Evolutionary conservation across 1,140 invertebrate genomes (phyloP).

Genomic region (Zelostemma sp.): DNA sequence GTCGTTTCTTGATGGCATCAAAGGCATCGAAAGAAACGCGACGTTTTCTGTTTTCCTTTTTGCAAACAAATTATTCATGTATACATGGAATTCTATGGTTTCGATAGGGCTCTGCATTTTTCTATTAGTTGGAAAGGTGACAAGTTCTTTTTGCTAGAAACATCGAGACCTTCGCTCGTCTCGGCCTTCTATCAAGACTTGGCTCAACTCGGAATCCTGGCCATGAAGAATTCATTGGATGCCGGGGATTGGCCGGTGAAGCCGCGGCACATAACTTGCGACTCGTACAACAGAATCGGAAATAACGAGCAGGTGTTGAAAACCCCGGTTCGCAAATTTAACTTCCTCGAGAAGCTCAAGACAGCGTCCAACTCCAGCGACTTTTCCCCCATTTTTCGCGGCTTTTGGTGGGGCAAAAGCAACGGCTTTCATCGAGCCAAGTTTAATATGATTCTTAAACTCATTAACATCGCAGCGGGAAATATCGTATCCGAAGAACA

Average conservation of each 20-base stretch:
- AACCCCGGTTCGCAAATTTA: slow-evolving; percentile 76
- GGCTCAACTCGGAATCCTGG: slow-evolving; percentile 77
- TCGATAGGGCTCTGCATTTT: not conserved
- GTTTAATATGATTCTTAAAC: slow-evolving; percentile 53
- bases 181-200: slow-evolving; percentile 91
- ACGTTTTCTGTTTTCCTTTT: too few relatives aligned
- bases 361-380: slow-evolving; percentile 50
- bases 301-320: slow-evolving; percentile 47
- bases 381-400: slow-evolving; percentile 42
- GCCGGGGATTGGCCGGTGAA: slow-evolving; percentile 78
- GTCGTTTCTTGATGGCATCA: too few relatives aligned
- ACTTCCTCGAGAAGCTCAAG: slow-evolving; percentile 72
- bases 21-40: too few relatives aligned
- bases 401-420: slow-evolving; percentile 55
- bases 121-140: not conserved
- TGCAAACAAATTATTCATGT: too few relatives aligned
- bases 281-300: slow-evolving; percentile 78
- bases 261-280: slow-evolving; percentile 78
- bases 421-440: slow-evolving; percentile 57
- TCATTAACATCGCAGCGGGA: slow-evolving; percentile 54
- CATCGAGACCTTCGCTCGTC: slow-evolving; percentile 57
- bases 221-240: slow-evolving; percentile 78
- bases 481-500: slow-evolving; percentile 29
- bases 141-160: slow-evolving; percentile 52
- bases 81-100: too few relatives aligned